A percentile compares a stretch with the other conserved stretches of the same genome.
These are phyloP conservation scores for Rhagoletis pomonella DNA, from an alignment of 1,140 invertebrate species.

Conservation along the genomic window DNA sequence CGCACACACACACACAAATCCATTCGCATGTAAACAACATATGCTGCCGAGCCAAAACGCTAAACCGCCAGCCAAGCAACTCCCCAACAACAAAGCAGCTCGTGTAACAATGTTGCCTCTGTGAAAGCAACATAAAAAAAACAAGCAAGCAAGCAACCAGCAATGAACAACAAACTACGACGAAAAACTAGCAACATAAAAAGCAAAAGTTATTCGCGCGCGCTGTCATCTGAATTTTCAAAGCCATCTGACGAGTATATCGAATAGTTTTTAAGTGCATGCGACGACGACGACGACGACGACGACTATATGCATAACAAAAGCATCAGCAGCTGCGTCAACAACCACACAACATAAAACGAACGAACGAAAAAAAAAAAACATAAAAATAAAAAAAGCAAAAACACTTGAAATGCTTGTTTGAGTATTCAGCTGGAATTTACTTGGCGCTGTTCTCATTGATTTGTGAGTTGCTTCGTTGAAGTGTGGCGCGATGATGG, in stretches of 20 bases:
- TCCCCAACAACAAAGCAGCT: background rate
- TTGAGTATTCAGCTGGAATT: slow-evolving; percentile 26
- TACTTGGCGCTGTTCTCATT: background rate
- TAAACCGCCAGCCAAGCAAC: background rate
- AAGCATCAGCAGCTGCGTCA: background rate
- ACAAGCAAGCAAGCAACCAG: background rate
- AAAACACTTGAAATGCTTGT: background rate
- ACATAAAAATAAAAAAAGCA: background rate
- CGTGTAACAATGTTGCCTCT: slow-evolving; percentile 10
- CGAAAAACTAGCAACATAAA: slow-evolving; percentile 11
- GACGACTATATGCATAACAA: background rate
- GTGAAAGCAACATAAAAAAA: background rate
- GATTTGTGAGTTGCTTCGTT: slow-evolving; percentile 32
- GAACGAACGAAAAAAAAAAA: too few species aligned
- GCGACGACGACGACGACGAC: background rate
- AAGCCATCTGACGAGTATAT: slow-evolving; percentile 43
- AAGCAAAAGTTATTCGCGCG: slow-evolving; percentile 40
- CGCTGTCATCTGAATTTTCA: slow-evolving; percentile 35
- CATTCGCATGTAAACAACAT: too few species aligned
- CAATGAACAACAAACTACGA: background rate
- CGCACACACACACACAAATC: background rate
- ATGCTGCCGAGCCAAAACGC: background rate
- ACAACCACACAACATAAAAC: background rate
- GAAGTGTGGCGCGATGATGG: background rate
- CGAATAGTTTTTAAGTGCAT: slow-evolving; percentile 33